These are phyloP conservation scores for Drosophila kurseongensis DNA, from an alignment of 1,140 invertebrate species.

Conservation along the genomic window DNA sequence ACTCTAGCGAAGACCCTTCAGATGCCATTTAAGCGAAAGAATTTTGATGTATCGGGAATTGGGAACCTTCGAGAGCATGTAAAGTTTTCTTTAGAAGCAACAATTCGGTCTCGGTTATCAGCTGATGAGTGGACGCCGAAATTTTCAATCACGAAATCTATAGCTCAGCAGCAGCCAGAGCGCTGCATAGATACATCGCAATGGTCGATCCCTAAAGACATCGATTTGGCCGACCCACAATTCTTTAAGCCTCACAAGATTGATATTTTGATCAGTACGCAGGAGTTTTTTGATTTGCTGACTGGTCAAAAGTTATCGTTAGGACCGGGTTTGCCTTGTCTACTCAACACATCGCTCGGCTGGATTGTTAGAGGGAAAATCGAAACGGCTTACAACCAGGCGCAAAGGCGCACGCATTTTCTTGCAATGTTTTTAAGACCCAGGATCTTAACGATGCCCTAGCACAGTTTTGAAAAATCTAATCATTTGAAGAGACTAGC, in stretches of 20 bases:
- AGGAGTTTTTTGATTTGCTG: no score
- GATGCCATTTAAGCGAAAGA: conserved; percentile 2
- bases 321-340: neutral
- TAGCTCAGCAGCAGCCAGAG: no score
- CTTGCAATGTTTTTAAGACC: neutral
- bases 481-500: neutral
- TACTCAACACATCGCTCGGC: neutral
- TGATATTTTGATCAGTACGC: no score
- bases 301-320: neutral
- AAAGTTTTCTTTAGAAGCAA: no score
- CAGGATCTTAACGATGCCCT: neutral
- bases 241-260: no score
- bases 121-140: no score
- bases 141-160: no score
- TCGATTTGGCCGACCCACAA: no score
- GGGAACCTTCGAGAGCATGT: neutral
- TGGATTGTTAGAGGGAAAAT: conserved; percentile 4
- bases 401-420: neutral
- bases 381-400: neutral
- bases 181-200: no score
- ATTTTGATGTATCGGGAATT: conserved; percentile 1
- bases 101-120: no score
- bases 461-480: neutral
- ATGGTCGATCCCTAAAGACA: no score
- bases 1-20: neutral